Percentiles rank a stretch among this genome's conserved stretches.
Evolutionary conservation across 2,888 invertebrate species (phyloP).

Genomic region (Andrena flavipes): DNA sequence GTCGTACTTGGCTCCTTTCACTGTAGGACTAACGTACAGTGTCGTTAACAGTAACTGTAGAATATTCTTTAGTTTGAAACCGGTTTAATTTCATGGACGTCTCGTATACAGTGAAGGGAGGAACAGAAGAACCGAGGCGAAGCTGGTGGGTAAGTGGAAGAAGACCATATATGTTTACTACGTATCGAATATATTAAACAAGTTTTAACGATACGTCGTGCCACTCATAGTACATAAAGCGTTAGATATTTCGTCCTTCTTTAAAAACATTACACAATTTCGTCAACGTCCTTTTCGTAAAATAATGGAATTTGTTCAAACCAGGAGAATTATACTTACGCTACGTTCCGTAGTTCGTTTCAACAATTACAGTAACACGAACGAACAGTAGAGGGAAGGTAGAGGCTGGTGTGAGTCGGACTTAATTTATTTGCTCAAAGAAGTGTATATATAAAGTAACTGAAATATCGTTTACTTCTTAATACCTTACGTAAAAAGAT

Average conservation of each 20-base stretch:
- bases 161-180: constrained; percentile 21
- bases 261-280: constrained; percentile 28
- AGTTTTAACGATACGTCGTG: constrained; percentile 52
- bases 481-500: constrained; percentile 61
- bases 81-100: constrained; percentile 21
- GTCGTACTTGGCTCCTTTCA: neutral
- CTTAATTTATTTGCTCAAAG: constrained; percentile 56
- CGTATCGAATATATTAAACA: constrained; percentile 57
- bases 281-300: constrained; percentile 5
- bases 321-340: constrained; percentile 22
- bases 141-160: constrained; percentile 10
- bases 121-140: neutral
- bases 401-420: constrained; percentile 34
- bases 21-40: too few species aligned
- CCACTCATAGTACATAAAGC: constrained; percentile 42
- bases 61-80: neutral
- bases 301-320: constrained; percentile 25
- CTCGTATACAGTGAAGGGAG: neutral
- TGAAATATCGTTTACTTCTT: constrained; percentile 54
- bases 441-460: constrained; percentile 60
- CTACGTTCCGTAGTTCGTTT: constrained; percentile 6
- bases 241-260: constrained; percentile 37
- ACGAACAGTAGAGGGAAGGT: constrained; percentile 9
- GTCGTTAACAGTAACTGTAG: neutral
- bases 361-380: constrained; percentile 10